These are phyloP conservation scores for Orgyia antiqua DNA, from an alignment of 2,888 invertebrate genomes.

Conservation along the genomic window DNA sequence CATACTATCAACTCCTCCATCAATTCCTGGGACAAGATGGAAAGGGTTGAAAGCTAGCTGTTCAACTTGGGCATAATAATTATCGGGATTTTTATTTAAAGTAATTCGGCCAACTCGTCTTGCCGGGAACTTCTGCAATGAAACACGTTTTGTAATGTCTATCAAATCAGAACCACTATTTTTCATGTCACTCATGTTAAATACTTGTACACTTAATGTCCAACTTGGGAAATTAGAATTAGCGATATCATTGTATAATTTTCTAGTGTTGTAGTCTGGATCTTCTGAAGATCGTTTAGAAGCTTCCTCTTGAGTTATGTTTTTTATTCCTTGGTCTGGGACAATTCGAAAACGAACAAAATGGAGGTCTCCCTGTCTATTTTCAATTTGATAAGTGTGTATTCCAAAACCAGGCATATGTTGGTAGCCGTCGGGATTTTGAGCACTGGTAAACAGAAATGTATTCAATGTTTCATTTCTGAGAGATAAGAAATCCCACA, in stretches of 20 bases:
- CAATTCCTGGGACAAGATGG: conserved; percentile 92
- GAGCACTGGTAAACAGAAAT: conserved; percentile 89
- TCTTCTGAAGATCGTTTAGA: conserved; percentile 81
- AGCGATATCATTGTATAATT: conserved; percentile 91
- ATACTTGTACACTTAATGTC: conserved; percentile 87
- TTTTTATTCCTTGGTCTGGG: conserved; percentile 89
- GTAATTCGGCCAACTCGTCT: conserved; percentile 89
- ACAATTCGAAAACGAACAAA: conserved; percentile 94
- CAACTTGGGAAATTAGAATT: conserved; percentile 84
- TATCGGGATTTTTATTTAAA: conserved; percentile 90
- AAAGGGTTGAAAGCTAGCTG: conserved; percentile 92
- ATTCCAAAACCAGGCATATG: conserved; percentile 96
- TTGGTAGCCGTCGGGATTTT: conserved; percentile 91
- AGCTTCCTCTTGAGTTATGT: conserved; percentile 81
- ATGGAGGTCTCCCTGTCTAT: conserved; percentile 80
- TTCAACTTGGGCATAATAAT: conserved; percentile 95
- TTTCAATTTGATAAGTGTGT: conserved; percentile 92
- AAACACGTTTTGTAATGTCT: conserved; percentile 93
- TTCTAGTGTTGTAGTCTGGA: conserved; percentile 91
- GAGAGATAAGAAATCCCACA: conserved; percentile 44
- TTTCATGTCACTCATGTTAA: conserved; percentile 89
- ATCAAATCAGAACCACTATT: conserved; percentile 90
- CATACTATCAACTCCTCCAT: conserved; percentile 94
- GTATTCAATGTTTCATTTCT: conserved; percentile 91
- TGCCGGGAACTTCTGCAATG: conserved; percentile 85